Conservation (phyloP, 2,113 vertebrate species). For the Nycticebus coucang region DNA sequence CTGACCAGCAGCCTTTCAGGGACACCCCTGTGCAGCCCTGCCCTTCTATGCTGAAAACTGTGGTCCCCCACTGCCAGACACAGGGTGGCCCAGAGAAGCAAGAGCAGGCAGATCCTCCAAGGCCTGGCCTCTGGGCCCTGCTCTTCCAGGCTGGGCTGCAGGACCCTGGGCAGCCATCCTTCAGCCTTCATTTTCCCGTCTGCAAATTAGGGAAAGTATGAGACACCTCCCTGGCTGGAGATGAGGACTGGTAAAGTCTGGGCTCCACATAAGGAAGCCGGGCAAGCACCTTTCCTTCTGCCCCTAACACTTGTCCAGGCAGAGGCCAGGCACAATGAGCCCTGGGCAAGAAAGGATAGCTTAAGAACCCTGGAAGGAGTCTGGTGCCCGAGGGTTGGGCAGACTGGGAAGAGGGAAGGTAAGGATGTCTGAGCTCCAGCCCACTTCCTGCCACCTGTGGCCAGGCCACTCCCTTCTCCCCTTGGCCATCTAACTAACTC, state of each 20-base stretch:
- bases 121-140: background rate
- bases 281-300: background rate
- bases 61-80: background rate
- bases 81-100: background rate
- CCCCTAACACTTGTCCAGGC: background rate
- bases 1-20: background rate
- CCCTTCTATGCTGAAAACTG: slow-evolving; percentile 50
- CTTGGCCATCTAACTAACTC: background rate
- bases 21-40: background rate
- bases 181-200: background rate
- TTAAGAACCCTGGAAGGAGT: background rate
- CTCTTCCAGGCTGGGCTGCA: background rate
- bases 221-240: background rate
- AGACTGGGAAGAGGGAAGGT: background rate
- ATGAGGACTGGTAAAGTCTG: background rate
- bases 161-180: background rate
- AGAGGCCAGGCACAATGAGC: background rate
- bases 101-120: background rate
- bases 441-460: background rate
- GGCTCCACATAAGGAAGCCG: fast-evolving
- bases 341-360: background rate
- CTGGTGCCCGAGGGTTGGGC: background rate
- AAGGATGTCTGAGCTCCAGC: background rate
- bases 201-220: background rate
- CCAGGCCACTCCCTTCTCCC: background rate